These are phyloP conservation scores for Drosophila nr. medialis DNA, from an alignment of 2,888 invertebrate genomes.

Conservation along the genomic window DNA sequence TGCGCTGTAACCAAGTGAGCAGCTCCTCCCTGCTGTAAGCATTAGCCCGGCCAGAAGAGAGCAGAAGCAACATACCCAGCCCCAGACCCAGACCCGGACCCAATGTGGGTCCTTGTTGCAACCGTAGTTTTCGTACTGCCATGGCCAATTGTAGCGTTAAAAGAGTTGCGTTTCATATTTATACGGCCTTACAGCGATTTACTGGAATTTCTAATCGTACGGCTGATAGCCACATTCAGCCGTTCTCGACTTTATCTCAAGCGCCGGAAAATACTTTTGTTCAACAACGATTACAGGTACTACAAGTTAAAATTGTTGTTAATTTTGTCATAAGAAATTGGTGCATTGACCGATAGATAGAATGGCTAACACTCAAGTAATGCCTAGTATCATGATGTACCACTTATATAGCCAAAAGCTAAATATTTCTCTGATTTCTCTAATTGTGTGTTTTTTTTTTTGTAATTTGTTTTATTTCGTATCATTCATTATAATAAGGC, in stretches of 20 bases:
- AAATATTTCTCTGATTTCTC: not conserved
- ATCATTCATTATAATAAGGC: constrained; percentile 13
- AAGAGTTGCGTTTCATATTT: constrained; percentile 57
- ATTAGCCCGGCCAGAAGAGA: not conserved
- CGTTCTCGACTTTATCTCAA: constrained; percentile 41
- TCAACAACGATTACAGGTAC: constrained; percentile 3
- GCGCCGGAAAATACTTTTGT: constrained; percentile 5
- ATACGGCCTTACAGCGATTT: constrained; percentile 53
- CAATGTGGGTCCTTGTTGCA: constrained; percentile 1
- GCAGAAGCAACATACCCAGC: not conserved
- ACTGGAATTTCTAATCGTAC: constrained; percentile 51
- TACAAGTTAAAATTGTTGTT: constrained; percentile 22
- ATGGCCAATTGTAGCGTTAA: constrained; percentile 51
- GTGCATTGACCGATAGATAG: constrained; percentile 60
- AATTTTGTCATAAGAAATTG: constrained; percentile 14
- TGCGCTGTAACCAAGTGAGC: constrained; percentile 64
- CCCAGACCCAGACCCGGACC: not conserved
- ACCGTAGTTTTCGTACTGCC: constrained; percentile 45
- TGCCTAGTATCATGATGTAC: not conserved
- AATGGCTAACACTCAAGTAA: constrained; percentile 11
- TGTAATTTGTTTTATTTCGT: not conserved
- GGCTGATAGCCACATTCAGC: constrained; percentile 41
- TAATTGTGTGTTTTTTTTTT: not conserved
- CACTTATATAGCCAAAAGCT: constrained; percentile 5
- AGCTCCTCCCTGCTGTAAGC: constrained; percentile 46